These are phyloP conservation scores for Trialeurodes vaporariorum DNA, from an alignment of 1,140 invertebrate genomes.

Conservation along the genomic window DNA sequence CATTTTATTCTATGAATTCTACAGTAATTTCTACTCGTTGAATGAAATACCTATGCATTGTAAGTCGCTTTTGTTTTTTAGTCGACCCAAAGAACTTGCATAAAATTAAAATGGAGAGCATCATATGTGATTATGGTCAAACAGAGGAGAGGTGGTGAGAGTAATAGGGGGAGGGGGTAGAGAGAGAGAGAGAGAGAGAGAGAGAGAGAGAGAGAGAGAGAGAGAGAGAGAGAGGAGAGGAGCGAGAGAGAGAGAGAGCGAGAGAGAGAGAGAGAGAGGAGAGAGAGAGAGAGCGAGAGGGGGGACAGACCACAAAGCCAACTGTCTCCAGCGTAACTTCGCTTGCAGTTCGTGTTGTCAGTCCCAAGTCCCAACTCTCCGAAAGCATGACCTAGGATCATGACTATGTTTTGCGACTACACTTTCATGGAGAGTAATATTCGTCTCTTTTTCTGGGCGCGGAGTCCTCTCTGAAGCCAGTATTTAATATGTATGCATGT, in stretches of 20 bases:
- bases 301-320: neutral
- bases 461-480: no score
- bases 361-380: no score
- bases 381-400: neutral
- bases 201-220: neutral
- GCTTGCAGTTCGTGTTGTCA: neutral
- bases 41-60: no score
- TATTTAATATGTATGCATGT: constrained; percentile 1
- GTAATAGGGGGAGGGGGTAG: no score
- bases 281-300: neutral
- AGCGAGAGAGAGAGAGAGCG: neutral
- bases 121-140: no score
- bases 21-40: no score
- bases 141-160: no score
- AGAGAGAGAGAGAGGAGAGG: neutral
- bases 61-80: no score
- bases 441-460: no score
- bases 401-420: neutral
- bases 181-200: neutral
- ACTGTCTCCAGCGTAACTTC: neutral
- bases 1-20: no score
- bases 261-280: neutral
- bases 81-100: no score
- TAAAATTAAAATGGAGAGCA: no score
- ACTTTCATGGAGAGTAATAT: neutral